Evolutionary conservation across 2,113 vertebrate species (phyloP), one percentile per base, ranked within the genome.

Genomic region (Megalops atlanticus): DNA sequence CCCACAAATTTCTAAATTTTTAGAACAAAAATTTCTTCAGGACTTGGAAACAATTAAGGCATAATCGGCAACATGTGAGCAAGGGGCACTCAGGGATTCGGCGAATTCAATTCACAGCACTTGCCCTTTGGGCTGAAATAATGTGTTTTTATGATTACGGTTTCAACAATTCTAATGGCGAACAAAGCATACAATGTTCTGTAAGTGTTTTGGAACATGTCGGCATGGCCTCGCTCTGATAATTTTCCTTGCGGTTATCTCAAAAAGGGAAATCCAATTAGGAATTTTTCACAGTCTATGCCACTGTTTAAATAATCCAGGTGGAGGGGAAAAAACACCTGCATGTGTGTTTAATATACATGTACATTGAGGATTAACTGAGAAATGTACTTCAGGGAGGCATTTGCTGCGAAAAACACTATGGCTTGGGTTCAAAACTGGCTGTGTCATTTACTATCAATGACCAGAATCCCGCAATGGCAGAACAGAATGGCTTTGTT

Each of bases 11-110:
- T 36, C 68, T 1, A n/a, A n/a, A n/a, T n/a, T n/a, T n/a, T n/a
- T n/a, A n/a, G n/a, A 27, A 68, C 41, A 10, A 31, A 18, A n/a
- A 36, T 72, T 54, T 76, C n/a, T 33, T 8, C n/a, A 75, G 16
- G 68, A 82, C 72, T 49, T 77, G 75, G 75, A 82, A 78, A 73
- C 76, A 74, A 73, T 82, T 72, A 33, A 36, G 45, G 10, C 54
- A 3, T 43, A 64, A 74, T 58, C 33, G 10, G 24, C 64, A 72
- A 72, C 38, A 78, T 33, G 76, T 74, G 75, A 54, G 35, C 49
- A 45, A 41, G 73, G 16, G 24, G 73, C 21, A 24, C 16, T 27
- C 12, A 21, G 41, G 74, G 38, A 7, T n/a, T 43, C 21, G 27
- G 41, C 11, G 31, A 47, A 45, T 33, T 45, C 8, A 43, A 12